Evolutionary conservation across 2,797 vertebrate species (phyloP), one percentile per base, ranked within the genome.

Genomic region (Furcifer pardalis): DNA sequence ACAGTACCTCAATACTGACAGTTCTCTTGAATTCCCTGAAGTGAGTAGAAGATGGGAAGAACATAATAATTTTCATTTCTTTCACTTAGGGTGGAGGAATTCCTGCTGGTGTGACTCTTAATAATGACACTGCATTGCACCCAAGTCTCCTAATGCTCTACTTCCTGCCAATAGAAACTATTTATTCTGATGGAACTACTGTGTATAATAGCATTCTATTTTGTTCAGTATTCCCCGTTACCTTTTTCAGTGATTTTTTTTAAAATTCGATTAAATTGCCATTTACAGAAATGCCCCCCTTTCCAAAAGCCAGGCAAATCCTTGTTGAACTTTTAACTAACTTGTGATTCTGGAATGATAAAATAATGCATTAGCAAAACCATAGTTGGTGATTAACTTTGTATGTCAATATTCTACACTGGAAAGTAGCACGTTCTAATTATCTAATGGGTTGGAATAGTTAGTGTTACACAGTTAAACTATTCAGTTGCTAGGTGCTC

Each of bases 401-500:
- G 56, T 74, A 23, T 75, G 68, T 65, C 42, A 52, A 19, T 27
- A 83, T 86, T 87, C 59, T 49, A 79, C 87, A 89, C 40, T 0
- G 90, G 74, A 89, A 37, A 69, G 62, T 86, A 84, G 56, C 4
- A 52, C 49, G 86, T 87, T 90, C 59, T 66, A 84, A 89, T 81
- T 0, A 81, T 86, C 90, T 89, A 93, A 92, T 80, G 83, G 84
- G 77, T 80, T 42, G 69, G 89, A 92, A 87, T 44, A 69, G 84
- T 89, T 81, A 87, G 40, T 77, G 35, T 87, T 88, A 71, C 32
- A 76, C 91, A 93, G 44, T 30, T 90, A 49, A 87, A 32, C 44
- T 1, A 1, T 62, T 66, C 86, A 78, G 87, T 92, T 95, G 88
- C 93, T 90, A 93, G 71, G 91, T 66, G 66, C 42, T 60, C 66